phyloP scores from a whole-genome alignment of 2,797 vertebrate genomes.

The Podargus strigoides region DNA sequence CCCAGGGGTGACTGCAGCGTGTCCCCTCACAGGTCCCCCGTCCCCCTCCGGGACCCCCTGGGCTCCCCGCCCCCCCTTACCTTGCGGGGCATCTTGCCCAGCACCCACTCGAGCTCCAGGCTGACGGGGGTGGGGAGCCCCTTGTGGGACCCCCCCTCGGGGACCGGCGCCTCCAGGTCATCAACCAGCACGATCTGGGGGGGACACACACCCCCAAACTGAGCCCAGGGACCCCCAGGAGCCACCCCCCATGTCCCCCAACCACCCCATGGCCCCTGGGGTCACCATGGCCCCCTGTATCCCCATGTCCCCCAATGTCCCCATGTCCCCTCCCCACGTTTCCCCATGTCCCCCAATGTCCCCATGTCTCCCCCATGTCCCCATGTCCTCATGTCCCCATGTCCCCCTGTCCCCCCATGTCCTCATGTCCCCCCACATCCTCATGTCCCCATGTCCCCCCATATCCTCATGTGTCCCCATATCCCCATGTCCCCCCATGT shows the following conservation, averaged over 20 bases:
- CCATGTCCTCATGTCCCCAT: too few species aligned
- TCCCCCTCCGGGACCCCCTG: too few species aligned
- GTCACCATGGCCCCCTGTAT: too few species aligned
- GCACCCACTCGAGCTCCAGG: constrained; percentile 89
- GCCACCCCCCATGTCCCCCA: background rate
- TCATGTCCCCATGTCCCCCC: too few species aligned
- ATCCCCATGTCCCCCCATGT: too few species aligned
- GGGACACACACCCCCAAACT: background rate
- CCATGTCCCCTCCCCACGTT: too few species aligned
- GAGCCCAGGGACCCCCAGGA: background rate
- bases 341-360: too few species aligned
- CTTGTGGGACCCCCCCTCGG: background rate
- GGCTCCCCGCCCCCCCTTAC: too few species aligned
- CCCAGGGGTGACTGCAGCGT: background rate
- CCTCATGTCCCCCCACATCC: too few species aligned
- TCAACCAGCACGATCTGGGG: constrained; percentile 86
- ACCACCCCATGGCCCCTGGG: too few species aligned
- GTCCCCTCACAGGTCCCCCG: background rate
- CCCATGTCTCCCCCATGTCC: background rate
- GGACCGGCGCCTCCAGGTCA: constrained; percentile 63
- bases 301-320: background rate
- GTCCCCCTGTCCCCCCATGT: background rate
- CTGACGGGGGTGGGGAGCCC: constrained; percentile 78
- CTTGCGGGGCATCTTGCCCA: constrained; percentile 94
- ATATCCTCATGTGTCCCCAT: too few species aligned